Conservation (phyloP, 2,113 vertebrate species). For the Anhinga anhinga region DNA sequence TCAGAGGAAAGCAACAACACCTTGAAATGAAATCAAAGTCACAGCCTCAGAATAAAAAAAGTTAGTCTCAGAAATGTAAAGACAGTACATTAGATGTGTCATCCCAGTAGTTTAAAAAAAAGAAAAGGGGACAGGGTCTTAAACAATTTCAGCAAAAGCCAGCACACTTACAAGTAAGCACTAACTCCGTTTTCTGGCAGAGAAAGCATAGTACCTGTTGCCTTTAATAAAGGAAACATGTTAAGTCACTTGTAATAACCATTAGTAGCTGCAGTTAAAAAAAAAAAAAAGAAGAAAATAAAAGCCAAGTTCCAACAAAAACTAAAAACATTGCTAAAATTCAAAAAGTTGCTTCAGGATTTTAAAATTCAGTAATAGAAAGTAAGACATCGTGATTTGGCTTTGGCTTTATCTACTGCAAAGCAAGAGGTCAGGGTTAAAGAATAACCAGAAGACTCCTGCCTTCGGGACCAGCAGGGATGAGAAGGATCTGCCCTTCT, state of each 20-base stretch:
- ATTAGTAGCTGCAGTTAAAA: neutral
- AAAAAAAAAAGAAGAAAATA: neutral
- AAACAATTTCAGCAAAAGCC: neutral
- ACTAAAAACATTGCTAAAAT: neutral
- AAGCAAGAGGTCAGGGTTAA: slow-evolving; percentile 27
- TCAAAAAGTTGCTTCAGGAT: neutral
- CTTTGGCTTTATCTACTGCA: neutral
- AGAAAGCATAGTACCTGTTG: neutral
- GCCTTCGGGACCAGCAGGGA: neutral
- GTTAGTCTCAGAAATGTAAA: neutral
- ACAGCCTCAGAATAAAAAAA: neutral
- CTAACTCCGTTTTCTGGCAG: neutral
- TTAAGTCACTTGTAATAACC: slow-evolving; percentile 33
- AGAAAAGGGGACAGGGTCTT: neutral
- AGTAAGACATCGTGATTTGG: neutral
- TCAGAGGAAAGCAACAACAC: neutral
- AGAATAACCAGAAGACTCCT: neutral
- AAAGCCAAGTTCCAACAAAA: neutral
- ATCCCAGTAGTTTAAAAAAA: neutral
- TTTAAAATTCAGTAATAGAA: neutral
- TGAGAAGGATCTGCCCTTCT: slow-evolving; percentile 9
- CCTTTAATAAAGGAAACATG: slow-evolving; percentile 21
- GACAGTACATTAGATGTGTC: neutral
- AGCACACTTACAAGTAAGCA: neutral
- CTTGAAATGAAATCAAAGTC: slow-evolving; percentile 9